phyloP scores from a whole-genome alignment of 2,888 invertebrate species.

The Bursaphelenchus okinawaensis region DNA sequence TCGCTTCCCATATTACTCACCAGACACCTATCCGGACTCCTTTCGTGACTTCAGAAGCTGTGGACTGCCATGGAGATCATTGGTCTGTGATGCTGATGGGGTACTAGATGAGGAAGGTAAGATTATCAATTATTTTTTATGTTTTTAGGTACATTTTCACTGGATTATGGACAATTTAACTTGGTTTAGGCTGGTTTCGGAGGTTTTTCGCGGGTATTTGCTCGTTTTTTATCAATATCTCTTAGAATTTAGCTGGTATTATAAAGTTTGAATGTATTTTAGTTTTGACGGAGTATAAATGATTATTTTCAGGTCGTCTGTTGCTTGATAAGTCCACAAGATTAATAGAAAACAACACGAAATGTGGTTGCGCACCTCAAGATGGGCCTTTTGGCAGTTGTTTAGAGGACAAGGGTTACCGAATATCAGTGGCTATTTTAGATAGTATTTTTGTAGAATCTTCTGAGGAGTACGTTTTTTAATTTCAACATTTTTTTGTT shows the following conservation, averaged over 20 bases:
- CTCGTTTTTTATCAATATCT: not conserved
- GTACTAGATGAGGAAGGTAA: not conserved
- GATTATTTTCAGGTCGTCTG: not conserved
- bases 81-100: slow-evolving; percentile 6
- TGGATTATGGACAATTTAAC: not conserved
- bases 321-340: not conserved
- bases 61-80: not conserved
- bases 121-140: not conserved
- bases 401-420: not conserved
- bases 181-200: not conserved
- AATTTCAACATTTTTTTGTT: too few relatives aligned
- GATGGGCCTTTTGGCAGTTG: not conserved
- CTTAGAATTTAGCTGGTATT: too few relatives aligned
- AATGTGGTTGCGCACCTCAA: not conserved
- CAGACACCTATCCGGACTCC: slow-evolving; percentile 7
- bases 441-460: not conserved
- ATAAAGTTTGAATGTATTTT: too few relatives aligned
- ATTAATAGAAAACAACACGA: not conserved
- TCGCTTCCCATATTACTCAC: not conserved
- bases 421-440: not conserved
- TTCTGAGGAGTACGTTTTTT: not conserved
- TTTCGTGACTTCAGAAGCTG: slow-evolving; percentile 6
- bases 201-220: not conserved
- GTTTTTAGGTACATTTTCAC: not conserved
- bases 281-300: not conserved